Evolutionary conservation across 2,113 vertebrate genomes (phyloP).

Genomic region (Struthio camelus): DNA sequence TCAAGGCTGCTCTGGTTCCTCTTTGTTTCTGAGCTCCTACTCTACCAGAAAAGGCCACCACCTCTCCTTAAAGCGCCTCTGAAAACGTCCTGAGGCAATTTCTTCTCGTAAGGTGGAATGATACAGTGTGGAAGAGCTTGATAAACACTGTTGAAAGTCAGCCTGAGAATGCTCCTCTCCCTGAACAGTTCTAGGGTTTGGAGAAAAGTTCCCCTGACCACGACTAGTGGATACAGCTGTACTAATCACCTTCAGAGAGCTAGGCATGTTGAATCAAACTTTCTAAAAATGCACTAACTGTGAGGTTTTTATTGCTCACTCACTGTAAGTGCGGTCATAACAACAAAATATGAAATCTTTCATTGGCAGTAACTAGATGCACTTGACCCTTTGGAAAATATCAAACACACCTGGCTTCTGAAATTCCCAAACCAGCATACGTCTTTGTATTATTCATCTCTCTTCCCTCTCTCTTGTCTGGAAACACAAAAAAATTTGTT

Average conservation of each 20-base stretch:
- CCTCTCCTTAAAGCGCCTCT: background rate
- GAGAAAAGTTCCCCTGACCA: background rate
- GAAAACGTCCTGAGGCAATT: background rate
- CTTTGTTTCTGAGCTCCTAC: background rate
- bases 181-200: background rate
- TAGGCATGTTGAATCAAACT: background rate
- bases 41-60: background rate
- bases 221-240: background rate
- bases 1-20: rapidly evolving
- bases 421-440: background rate
- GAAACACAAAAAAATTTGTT: background rate
- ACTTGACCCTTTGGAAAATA: constrained; percentile 42
- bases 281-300: background rate
- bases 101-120: background rate
- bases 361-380: background rate
- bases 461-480: background rate
- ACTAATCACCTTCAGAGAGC: background rate
- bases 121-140: background rate
- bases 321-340: background rate
- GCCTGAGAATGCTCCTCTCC: background rate
- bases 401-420: background rate
- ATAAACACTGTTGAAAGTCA: background rate
- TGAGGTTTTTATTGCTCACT: constrained; percentile 3
- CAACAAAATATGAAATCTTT: background rate
- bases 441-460: background rate